A percentile compares a stretch with the other conserved stretches of the same genome.
phyloP scores from a whole-genome alignment of 2,113 vertebrate species.

The Gorsachius goisagi region DNA sequence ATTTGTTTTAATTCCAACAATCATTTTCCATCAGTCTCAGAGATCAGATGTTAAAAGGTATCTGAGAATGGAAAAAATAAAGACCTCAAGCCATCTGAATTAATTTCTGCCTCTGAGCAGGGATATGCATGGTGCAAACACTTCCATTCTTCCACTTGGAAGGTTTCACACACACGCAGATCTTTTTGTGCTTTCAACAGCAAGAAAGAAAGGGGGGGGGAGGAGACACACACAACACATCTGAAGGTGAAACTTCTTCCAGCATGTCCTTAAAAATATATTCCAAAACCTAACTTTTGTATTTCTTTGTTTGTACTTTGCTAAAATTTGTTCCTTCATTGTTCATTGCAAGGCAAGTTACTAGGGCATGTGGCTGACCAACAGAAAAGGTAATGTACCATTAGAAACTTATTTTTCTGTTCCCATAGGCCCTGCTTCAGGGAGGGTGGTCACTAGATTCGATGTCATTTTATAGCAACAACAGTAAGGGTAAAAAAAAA shows the following conservation, averaged over 20 bases:
- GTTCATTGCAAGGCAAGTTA: neutral
- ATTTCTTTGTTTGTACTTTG: neutral
- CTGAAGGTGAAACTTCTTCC: neutral
- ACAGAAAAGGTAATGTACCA: neutral
- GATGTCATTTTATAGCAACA: neutral
- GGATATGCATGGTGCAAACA: neutral
- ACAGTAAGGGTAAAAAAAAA: neutral
- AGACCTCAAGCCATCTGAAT: neutral
- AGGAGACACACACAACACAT: neutral
- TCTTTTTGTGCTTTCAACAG: conserved; percentile 1
- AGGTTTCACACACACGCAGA: neutral
- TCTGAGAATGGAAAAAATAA: neutral
- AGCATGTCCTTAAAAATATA: neutral
- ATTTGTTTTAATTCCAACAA: conserved; percentile 3
- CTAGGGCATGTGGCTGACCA: neutral
- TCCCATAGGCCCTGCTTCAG: neutral
- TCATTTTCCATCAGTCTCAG: neutral
- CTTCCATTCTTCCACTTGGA: neutral
- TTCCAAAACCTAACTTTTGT: neutral
- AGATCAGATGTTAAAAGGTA: neutral
- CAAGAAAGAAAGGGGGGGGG: neutral
- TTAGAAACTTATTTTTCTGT: neutral
- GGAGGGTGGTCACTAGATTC: neutral
- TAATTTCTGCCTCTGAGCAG: neutral
- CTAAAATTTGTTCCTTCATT: neutral